Evolutionary conservation across 2,888 invertebrate species (phyloP).

Genomic region (Tenthredo scrophulariae): DNA sequence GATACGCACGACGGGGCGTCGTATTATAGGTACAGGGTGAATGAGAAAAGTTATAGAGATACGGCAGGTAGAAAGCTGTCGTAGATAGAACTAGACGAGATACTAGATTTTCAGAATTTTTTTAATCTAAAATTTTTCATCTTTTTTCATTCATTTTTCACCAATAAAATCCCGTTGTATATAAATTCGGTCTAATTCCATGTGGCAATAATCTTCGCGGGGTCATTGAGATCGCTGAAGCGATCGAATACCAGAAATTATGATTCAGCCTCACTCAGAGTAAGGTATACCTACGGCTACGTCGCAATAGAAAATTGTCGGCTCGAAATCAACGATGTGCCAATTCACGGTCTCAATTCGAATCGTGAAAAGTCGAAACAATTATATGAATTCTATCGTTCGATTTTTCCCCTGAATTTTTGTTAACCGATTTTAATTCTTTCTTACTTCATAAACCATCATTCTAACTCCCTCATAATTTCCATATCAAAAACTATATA

Average conservation of each 20-base stretch:
- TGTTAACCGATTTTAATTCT: neutral
- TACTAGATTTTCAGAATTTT: neutral
- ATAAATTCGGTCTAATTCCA: neutral
- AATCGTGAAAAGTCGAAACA: conserved; percentile 29
- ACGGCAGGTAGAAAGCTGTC: too few species aligned
- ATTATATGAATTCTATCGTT: neutral
- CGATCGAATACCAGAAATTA: conserved; percentile 9
- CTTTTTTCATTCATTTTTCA: neutral
- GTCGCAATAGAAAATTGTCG: conserved; percentile 28
- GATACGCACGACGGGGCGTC: conserved; percentile 1
- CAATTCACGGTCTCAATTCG: neutral
- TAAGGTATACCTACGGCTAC: neutral
- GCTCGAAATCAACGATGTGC: conserved; percentile 8
- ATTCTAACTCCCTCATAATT: neutral
- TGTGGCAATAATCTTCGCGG: neutral
- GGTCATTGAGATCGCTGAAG: conserved; percentile 7
- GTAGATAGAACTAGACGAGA: neutral
- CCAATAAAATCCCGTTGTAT: neutral
- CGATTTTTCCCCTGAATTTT: neutral
- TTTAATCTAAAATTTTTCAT: neutral
- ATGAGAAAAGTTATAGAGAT: neutral
- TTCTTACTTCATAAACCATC: neutral
- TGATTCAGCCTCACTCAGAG: neutral
- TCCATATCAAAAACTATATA: neutral
- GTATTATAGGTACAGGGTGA: too few species aligned